Percentiles rank a stretch among this genome's conserved stretches.
Evolutionary conservation across 2,113 vertebrate genomes (phyloP).

Genomic region (Rhinolophus ferrumequinum): DNA sequence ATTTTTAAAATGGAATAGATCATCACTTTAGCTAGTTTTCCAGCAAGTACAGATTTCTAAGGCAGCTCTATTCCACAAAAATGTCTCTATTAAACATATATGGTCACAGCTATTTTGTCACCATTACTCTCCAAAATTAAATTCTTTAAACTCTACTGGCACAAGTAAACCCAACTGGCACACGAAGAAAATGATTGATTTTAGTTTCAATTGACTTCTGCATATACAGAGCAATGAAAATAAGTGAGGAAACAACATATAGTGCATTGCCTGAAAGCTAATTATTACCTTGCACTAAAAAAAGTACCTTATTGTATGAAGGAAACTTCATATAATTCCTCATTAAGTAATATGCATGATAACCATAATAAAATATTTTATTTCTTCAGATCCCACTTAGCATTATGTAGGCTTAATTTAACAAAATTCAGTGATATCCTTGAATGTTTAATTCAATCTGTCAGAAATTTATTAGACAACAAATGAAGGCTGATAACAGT

Average conservation of each 20-base stretch:
- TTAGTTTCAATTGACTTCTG: neutral
- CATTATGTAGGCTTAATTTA: slow-evolving; percentile 60
- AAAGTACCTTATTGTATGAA: neutral
- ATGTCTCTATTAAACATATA: neutral
- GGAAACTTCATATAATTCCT: neutral
- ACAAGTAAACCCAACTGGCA: neutral
- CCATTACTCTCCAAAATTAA: neutral
- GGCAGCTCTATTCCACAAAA: neutral
- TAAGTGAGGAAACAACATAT: slow-evolving; percentile 9
- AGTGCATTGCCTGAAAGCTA: slow-evolving; percentile 34
- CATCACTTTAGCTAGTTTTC: neutral
- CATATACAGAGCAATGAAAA: slow-evolving; percentile 31
- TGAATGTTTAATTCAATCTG: slow-evolving; percentile 62
- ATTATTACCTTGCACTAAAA: slow-evolving; percentile 61
- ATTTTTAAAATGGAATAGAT: neutral
- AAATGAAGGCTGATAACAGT: slow-evolving; percentile 65
- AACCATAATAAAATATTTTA: slow-evolving; percentile 33
- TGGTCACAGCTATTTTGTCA: neutral
- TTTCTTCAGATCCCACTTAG: slow-evolving; percentile 50
- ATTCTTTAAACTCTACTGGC: slow-evolving; percentile 13
- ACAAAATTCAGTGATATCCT: slow-evolving; percentile 2
- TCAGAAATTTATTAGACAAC: slow-evolving; percentile 59
- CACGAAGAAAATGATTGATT: neutral
- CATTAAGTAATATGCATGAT: slow-evolving; percentile 60
- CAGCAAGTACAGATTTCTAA: neutral